Evolutionary conservation across 2,888 invertebrate genomes (phyloP).

Genomic region (Hypomecis punctinalis): DNA sequence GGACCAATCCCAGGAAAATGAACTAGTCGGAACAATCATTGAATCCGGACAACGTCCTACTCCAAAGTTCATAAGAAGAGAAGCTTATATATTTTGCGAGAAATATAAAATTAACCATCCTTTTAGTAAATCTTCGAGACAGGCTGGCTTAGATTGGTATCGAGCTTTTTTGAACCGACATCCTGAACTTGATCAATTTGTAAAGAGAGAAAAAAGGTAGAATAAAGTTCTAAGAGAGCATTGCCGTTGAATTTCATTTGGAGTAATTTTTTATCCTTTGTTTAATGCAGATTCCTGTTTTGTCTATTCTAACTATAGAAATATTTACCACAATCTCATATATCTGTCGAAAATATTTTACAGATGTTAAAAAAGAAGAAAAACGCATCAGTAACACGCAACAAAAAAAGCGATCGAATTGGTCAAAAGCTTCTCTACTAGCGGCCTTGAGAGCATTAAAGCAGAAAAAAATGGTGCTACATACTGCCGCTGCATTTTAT

Average conservation of each 20-base stretch:
- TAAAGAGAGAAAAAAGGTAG: no score
- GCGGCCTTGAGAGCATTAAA: constrained; percentile 5
- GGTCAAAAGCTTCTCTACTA: neutral
- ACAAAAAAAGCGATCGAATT: neutral
- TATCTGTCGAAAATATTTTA: neutral
- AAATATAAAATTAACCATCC: neutral
- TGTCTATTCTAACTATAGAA: no score
- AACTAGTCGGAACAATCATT: neutral
- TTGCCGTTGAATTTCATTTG: no score
- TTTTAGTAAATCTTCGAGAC: no score
- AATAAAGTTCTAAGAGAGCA: no score
- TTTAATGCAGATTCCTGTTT: no score
- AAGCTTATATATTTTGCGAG: neutral
- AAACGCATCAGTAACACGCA: neutral
- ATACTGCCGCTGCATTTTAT: neutral
- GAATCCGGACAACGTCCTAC: neutral
- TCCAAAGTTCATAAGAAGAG: neutral
- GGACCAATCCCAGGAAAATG: neutral
- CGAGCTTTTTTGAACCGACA: no score
- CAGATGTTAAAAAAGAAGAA: neutral
- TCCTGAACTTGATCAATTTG: no score
- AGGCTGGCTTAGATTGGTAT: neutral
- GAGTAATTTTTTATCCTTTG: no score
- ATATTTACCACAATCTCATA: no score
- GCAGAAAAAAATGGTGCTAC: neutral